Evolutionary conservation across 2,888 invertebrate species (phyloP), one percentile per base, ranked within the genome.

Genomic region (Scaptomyza caliginosa): DNA sequence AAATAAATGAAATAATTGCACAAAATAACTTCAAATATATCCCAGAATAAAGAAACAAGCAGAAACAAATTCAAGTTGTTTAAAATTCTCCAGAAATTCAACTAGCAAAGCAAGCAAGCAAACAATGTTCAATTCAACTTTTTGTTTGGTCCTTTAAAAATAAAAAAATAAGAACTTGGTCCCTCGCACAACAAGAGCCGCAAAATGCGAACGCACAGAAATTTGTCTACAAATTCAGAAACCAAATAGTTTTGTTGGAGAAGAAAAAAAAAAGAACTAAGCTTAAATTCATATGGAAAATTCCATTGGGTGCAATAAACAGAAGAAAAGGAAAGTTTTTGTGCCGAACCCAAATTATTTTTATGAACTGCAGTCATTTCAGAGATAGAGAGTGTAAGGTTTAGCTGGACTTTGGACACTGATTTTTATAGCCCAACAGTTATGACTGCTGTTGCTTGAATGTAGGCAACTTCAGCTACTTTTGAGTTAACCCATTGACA

Each of bases 401-500:
- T 30, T 39, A 52, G 58, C 66, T 69, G 46, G 46, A 30, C 54
- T 67, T 34, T 64, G 63, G 64, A 54, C 67, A 67, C 63, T 78
- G 87, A 81, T 85, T 87, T 82, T 64, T 68, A 67, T 48, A 42
- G 56, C 32, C 45, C 17, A 32, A n/a, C 49, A 62, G 45, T 55
- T 73, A 58, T 77, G 67, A 59, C 63, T 62, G 36, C 67, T 57
- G 65, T 54, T 55, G 38, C n/a, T 63, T 71, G 13, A 55, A 40
- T 26, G 13, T 32, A n/a, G 48, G 28, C n/a, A 24, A 16, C 49
- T 36, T 13, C 4, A 5, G 10, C n/a, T 17, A 52, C 65, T 64
- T 77, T 70, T 59, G 2, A 48, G 60, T 79, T 81, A 86, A 85
- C 87, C 85, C 81, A 62, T 75, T 79, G 86, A 82, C 85, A 75